A percentile compares a stretch with the other conserved stretches of the same genome.
Evolutionary conservation across 2,113 vertebrate species (phyloP).

Genomic region (Ivindomyrus marchei): DNA sequence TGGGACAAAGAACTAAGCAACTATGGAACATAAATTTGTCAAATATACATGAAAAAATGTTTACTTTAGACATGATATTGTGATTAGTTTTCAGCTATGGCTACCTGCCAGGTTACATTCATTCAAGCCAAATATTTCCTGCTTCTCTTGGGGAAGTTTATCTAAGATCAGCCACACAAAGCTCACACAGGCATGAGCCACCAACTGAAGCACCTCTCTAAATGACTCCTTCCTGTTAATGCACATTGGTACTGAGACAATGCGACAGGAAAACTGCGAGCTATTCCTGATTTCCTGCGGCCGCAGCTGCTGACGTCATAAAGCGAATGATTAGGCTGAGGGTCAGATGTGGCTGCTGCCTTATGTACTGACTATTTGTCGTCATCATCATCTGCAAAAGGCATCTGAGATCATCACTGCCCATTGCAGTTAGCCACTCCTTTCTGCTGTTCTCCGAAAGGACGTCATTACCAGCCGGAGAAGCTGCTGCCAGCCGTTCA

Average conservation of each 20-base stretch:
- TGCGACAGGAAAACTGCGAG: constrained; percentile 56
- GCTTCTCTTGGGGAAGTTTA: constrained; percentile 44
- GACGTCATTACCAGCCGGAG: constrained; percentile 32
- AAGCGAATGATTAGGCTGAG: constrained; percentile 30
- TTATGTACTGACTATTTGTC: constrained; percentile 50
- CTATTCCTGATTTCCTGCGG: constrained; percentile 50
- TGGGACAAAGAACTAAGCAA: neutral
- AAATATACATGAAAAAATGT: neutral
- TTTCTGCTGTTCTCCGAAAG: constrained; percentile 38
- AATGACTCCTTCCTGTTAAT: constrained; percentile 48
- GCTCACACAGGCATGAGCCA: neutral
- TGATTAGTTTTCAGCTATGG: neutral
- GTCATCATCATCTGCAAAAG: constrained; percentile 42
- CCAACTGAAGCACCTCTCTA: constrained; percentile 36
- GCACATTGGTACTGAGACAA: constrained; percentile 56
- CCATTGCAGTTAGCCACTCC: constrained; percentile 43
- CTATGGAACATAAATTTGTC: neutral
- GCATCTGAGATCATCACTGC: constrained; percentile 59
- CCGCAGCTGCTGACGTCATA: constrained; percentile 51
- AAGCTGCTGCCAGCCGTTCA: constrained; percentile 12
- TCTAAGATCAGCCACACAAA: constrained; percentile 19
- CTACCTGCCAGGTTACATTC: neutral
- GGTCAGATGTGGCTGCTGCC: constrained; percentile 31
- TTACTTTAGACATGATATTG: neutral
- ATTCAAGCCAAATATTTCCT: constrained; percentile 41